phyloP scores from a whole-genome alignment of 2,888 invertebrate genomes.

The Resseliella maxima region DNA sequence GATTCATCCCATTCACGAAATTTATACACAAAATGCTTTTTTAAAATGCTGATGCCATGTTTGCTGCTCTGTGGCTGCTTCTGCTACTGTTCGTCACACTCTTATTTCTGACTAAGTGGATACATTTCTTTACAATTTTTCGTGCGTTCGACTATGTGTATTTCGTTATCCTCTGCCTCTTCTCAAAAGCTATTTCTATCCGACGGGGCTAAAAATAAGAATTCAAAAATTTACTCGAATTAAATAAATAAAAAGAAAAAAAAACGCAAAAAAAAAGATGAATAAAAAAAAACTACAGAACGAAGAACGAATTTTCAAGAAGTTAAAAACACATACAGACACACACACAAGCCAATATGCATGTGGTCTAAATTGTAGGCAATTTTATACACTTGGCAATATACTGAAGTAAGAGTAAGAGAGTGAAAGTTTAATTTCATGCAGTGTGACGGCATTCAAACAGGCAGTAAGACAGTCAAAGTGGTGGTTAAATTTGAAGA shows the following conservation, averaged over 20 bases:
- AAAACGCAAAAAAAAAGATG: not conserved
- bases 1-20: constrained; percentile 37
- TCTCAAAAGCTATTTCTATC: constrained; percentile 37
- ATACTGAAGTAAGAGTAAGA: not conserved
- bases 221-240: constrained; percentile 24
- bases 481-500: constrained; percentile 32
- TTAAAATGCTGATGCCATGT: not conserved
- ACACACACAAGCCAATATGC: not conserved
- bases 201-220: constrained; percentile 50
- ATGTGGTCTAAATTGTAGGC: not conserved
- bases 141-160: not conserved
- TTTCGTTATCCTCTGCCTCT: constrained; percentile 8
- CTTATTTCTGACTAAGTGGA: constrained; percentile 34
- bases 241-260: no score
- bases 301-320: not conserved
- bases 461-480: not conserved
- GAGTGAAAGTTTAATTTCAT: constrained; percentile 25
- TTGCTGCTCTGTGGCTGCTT: not conserved
- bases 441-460: not conserved
- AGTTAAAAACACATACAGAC: not conserved
- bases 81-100: constrained; percentile 27
- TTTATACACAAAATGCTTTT: constrained; percentile 17
- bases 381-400: not conserved
- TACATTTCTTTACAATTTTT: constrained; percentile 7
- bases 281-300: not conserved